These are phyloP conservation scores for Torymus aiolomorphi DNA, from an alignment of 2,888 invertebrate species.

Conservation along the genomic window DNA sequence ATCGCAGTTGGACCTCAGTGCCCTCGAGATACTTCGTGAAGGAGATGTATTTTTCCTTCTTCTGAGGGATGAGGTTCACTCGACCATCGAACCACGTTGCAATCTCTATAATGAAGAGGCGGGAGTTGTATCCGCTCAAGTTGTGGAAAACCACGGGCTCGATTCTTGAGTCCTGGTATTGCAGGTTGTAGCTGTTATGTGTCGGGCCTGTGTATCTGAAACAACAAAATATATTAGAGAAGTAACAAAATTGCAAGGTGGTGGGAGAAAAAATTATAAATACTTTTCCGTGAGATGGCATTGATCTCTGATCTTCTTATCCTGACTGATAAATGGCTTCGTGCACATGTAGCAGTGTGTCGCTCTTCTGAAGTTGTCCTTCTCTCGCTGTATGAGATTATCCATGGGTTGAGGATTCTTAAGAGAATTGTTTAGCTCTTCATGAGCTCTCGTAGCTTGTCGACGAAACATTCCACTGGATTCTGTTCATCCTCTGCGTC, in stretches of 20 bases:
- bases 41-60: constrained; percentile 36
- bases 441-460: background rate
- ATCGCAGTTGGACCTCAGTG: no score
- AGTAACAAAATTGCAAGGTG: background rate
- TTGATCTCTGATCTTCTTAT: constrained; percentile 17
- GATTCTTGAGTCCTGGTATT: no score
- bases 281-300: constrained; percentile 21
- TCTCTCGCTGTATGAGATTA: background rate
- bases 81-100: constrained; percentile 27
- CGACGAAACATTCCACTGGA: no score
- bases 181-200: constrained; percentile 11
- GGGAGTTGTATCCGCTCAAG: no score
- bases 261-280: background rate
- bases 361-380: constrained; percentile 40
- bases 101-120: no score
- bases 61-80: constrained; percentile 10
- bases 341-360: no score
- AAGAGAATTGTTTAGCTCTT: background rate
- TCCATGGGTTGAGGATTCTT: no score
- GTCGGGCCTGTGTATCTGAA: constrained; percentile 12
- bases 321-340: constrained; percentile 10
- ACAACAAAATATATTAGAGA: background rate
- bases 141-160: no score
- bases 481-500: no score
- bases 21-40: constrained; percentile 21